These are phyloP conservation scores for Microchirus variegatus DNA, from an alignment of 2,797 vertebrate species.

Conservation along the genomic window DNA sequence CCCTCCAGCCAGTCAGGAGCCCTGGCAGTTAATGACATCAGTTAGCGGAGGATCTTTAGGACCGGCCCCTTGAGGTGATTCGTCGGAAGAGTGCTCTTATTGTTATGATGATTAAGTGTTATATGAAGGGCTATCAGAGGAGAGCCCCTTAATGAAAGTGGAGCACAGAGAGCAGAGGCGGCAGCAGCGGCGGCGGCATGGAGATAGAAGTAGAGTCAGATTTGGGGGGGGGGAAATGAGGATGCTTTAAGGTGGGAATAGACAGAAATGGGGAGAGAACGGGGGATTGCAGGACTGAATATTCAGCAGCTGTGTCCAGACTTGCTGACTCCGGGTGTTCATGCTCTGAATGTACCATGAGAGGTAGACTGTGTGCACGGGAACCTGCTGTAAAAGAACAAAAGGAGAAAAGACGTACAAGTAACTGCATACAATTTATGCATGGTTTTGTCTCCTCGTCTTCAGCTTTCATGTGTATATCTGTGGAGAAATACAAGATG, in stretches of 20 bases:
- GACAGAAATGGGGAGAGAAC: constrained; percentile 35
- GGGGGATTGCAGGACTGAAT: constrained; percentile 62
- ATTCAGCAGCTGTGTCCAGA: constrained; percentile 78
- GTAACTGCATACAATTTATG: constrained; percentile 21
- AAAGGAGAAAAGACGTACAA: constrained; percentile 28
- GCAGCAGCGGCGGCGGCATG: constrained; percentile 28
- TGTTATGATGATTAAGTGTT: constrained; percentile 82
- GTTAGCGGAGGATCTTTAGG: constrained; percentile 66
- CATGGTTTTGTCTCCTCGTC: constrained; percentile 7
- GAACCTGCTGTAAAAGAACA: constrained; percentile 33
- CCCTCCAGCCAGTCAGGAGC: constrained; percentile 58
- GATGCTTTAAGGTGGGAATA: constrained; percentile 57
- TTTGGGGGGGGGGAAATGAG: constrained; percentile 1
- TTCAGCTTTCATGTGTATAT: constrained; percentile 14
- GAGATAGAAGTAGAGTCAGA: constrained; percentile 24
- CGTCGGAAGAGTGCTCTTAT: constrained; percentile 72
- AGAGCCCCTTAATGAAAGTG: constrained; percentile 80
- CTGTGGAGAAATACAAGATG: constrained; percentile 36
- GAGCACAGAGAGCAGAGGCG: constrained; percentile 62
- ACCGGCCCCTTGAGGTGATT: constrained; percentile 72
- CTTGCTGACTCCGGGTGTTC: constrained; percentile 78
- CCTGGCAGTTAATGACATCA: constrained; percentile 69
- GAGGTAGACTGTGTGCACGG: constrained; percentile 42
- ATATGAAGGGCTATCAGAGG: constrained; percentile 81
- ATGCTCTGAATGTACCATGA: constrained; percentile 73